phyloP scores from a whole-genome alignment of 2,797 vertebrate species.

The Clarias laeviceps region DNA sequence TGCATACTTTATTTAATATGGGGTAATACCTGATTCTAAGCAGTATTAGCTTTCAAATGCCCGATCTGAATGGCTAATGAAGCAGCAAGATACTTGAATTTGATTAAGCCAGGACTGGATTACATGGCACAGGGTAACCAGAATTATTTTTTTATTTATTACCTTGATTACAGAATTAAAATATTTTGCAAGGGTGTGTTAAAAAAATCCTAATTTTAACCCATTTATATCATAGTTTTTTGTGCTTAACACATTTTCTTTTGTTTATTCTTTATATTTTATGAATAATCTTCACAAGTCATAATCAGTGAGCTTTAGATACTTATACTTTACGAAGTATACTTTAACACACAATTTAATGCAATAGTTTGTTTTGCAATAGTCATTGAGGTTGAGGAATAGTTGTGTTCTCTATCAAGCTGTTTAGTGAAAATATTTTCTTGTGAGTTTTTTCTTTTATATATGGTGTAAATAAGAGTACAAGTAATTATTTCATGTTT shows the following conservation, averaged over 20 bases:
- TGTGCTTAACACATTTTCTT: not conserved
- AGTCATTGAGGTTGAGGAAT: not conserved
- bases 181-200: not conserved
- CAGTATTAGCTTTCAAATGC: conserved; percentile 6
- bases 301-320: not conserved
- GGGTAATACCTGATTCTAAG: not conserved
- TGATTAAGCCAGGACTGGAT: not conserved
- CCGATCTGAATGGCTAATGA: not conserved
- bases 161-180: not conserved
- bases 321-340: not conserved
- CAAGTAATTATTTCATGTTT: not conserved
- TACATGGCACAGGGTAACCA: not conserved
- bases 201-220: not conserved
- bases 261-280: not conserved
- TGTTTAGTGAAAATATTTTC: not conserved
- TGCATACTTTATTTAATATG: not conserved
- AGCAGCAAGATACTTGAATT: not conserved
- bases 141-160: too few relatives aligned
- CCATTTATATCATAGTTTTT: not conserved
- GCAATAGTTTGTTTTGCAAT: not conserved
- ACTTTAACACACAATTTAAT: not conserved
- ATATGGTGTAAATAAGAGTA: not conserved
- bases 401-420: not conserved
- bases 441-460: not conserved
- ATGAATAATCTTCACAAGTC: not conserved